Evolutionary conservation across 2,797 vertebrate species (phyloP).

Genomic region (Pristis pectinata): DNA sequence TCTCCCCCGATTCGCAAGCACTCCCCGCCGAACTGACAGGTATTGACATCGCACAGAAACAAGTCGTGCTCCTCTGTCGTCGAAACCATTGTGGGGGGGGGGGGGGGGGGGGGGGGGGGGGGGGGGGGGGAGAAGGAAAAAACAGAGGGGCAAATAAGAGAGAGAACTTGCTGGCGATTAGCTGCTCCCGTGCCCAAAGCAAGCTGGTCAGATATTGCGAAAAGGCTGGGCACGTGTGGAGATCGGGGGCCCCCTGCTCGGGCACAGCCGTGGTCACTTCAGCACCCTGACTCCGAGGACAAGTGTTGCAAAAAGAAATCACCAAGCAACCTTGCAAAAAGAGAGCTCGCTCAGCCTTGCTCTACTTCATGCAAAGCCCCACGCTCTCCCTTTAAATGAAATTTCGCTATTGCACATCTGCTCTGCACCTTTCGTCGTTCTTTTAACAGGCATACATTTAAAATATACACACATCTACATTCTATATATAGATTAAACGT

Average conservation of each 20-base stretch:
- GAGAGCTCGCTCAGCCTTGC: not conserved
- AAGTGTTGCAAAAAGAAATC: not conserved
- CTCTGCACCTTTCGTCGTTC: not conserved
- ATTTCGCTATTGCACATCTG: not conserved
- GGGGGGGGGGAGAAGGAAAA: constrained; percentile 40
- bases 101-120: not conserved
- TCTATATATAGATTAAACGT: not conserved
- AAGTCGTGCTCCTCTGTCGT: constrained; percentile 97
- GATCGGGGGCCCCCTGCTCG: not conserved
- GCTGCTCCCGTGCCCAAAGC: not conserved
- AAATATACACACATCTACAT: not conserved
- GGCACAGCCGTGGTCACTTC: not conserved
- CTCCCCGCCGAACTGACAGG: constrained; percentile 97
- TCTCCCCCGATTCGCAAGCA: constrained; percentile 96
- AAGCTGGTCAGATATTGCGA: not conserved
- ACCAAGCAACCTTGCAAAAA: not conserved
- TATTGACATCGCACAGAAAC: constrained; percentile 97
- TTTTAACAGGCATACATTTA: not conserved
- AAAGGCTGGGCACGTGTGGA: not conserved
- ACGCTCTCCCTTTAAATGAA: too few species aligned
- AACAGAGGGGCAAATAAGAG: constrained; percentile 44
- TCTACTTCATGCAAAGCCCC: not conserved
- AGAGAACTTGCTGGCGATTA: constrained; percentile 34
- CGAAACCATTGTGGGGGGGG: constrained; percentile 67
- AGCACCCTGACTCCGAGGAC: too few species aligned